Percentiles rank a stretch among this genome's conserved stretches.
phyloP scores from a whole-genome alignment of 2,888 invertebrate species.

The Lordiphosa andalusiaca region DNA sequence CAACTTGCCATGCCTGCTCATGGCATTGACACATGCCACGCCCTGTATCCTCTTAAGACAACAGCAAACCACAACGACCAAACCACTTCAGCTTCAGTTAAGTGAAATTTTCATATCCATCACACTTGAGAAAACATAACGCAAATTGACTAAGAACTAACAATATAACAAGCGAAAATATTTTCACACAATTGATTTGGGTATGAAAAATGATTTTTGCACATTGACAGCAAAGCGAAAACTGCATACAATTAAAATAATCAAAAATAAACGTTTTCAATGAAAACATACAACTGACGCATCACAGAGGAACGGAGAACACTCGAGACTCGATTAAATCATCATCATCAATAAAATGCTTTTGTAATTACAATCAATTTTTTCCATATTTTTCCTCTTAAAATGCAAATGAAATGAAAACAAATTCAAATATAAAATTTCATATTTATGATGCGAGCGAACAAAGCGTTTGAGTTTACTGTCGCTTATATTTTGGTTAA shows the following conservation, averaged over 20 bases:
- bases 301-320: not conserved
- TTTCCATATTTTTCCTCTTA: slow-evolving; percentile 8
- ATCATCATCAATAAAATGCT: slow-evolving; percentile 50
- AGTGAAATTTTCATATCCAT: slow-evolving; percentile 38
- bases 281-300: slow-evolving; percentile 39
- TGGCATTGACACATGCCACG: slow-evolving; percentile 63
- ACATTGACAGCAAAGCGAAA: slow-evolving; percentile 14
- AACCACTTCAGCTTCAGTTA: slow-evolving; percentile 23
- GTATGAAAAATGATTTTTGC: slow-evolving; percentile 21
- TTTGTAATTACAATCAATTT: slow-evolving; percentile 47
- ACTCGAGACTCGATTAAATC: slow-evolving; percentile 40
- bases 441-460: slow-evolving; percentile 6
- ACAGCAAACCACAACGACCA: slow-evolving; percentile 14
- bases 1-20: slow-evolving; percentile 29
- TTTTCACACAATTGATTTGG: slow-evolving; percentile 30
- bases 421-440: slow-evolving; percentile 22
- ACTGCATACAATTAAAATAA: slow-evolving; percentile 49
- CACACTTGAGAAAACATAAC: slow-evolving; percentile 47
- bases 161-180: slow-evolving; percentile 21
- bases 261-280: slow-evolving; percentile 57
- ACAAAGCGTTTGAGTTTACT: slow-evolving; percentile 1
- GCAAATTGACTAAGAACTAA: slow-evolving; percentile 24
- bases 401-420: slow-evolving; percentile 60
- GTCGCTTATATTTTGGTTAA: slow-evolving; percentile 1
- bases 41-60: slow-evolving; percentile 26